Evolutionary conservation across 2,797 vertebrate genomes (phyloP).

Genomic region (Ammospiza maritima): DNA sequence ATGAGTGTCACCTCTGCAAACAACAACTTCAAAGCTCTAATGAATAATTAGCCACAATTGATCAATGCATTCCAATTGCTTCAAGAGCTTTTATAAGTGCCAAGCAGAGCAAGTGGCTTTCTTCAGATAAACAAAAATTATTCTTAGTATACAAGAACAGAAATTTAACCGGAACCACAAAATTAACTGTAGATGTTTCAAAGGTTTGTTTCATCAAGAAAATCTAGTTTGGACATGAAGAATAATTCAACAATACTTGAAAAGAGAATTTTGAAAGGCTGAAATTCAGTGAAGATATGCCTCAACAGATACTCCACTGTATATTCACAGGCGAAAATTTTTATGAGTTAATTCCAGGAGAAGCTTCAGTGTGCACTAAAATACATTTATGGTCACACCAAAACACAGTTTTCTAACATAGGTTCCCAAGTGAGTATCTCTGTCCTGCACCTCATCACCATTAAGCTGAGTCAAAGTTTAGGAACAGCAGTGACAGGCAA

Average conservation of each 20-base stretch:
- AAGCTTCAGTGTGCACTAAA: neutral
- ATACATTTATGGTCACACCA: neutral
- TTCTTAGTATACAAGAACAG: neutral
- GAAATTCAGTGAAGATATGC: neutral
- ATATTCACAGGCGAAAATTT: neutral
- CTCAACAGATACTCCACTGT: neutral
- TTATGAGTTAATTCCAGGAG: neutral
- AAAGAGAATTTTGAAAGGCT: neutral
- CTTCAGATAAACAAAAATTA: slow-evolving; percentile 5
- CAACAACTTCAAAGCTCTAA: slow-evolving; percentile 2
- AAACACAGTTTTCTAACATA: neutral
- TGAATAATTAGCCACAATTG: slow-evolving; percentile 16
- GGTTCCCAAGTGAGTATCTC: neutral
- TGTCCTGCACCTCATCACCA: neutral
- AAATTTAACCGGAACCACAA: neutral
- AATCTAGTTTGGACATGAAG: neutral
- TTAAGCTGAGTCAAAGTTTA: neutral
- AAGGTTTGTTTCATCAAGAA: neutral
- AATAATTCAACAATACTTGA: neutral
- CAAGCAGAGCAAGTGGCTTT: neutral
- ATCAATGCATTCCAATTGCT: slow-evolving; percentile 18
- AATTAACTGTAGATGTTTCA: neutral
- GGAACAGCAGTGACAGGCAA: neutral
- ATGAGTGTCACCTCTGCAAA: slow-evolving; percentile 9
- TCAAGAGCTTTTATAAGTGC: neutral